phyloP scores from a whole-genome alignment of 2,797 vertebrate species.

The Tarsius wallacei region DNA sequence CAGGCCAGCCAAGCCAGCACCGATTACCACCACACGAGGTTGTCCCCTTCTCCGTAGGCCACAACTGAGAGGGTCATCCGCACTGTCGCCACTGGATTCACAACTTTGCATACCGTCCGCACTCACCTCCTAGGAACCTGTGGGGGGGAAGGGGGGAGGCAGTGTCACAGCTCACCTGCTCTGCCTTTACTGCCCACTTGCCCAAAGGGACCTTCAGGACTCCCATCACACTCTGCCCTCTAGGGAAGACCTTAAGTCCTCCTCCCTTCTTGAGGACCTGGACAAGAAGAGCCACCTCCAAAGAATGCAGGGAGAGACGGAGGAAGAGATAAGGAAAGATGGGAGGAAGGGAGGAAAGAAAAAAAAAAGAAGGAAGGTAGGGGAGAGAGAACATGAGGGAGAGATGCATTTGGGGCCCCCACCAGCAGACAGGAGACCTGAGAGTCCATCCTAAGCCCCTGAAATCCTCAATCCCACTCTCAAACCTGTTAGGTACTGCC shows the following conservation, averaged over 20 bases:
- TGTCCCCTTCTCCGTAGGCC: slow-evolving; percentile 96
- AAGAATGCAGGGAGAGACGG: neutral
- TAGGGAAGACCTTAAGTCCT: neutral
- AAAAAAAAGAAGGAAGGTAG: neutral
- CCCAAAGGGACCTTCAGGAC: neutral
- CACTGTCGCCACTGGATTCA: slow-evolving; percentile 99
- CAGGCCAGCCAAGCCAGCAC: slow-evolving; percentile 98
- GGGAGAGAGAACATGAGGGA: neutral
- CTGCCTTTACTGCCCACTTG: neutral
- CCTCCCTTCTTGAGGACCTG: neutral
- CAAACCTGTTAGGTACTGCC: neutral
- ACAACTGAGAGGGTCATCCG: slow-evolving; percentile 99
- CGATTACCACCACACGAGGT: slow-evolving; percentile 99
- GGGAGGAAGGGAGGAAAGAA: neutral
- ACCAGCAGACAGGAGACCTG: neutral
- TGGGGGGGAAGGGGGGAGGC: rapidly evolving
- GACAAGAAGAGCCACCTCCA: neutral
- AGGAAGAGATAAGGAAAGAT: neutral
- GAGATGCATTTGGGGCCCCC: neutral
- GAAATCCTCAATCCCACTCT: neutral
- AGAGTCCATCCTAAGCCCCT: neutral
- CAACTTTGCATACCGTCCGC: slow-evolving; percentile 99
- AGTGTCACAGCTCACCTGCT: neutral
- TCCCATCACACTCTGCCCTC: neutral
- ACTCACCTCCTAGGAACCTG: slow-evolving; percentile 97